Evolutionary conservation across 2,113 vertebrate genomes (phyloP), one percentile per base, ranked within the genome.

Genomic region (Fulica atra): DNA sequence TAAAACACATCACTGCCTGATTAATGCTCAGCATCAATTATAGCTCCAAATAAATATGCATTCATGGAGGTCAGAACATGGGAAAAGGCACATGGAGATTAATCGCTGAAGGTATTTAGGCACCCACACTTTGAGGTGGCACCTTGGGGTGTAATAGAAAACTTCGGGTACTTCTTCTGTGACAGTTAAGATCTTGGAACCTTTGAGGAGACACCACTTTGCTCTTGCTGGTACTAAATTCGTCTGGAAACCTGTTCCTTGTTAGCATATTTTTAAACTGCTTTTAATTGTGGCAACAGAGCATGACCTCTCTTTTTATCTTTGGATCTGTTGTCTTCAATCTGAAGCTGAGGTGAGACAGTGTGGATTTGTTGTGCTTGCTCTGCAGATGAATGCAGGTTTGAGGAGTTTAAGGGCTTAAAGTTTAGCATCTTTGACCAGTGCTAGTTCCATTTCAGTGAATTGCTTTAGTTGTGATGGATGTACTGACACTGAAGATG

Each of bases 231-330:
- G 2, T 63, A 36, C 33, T 40, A 66, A 78, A 93, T 74, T 78
- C 26, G 81, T 95, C 48, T 51, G 36, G 78, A 93, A 95, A 93
- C 69, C 85, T 96, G 90, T 83, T 94, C 68, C 56, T 90, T 0
- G 0, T 93, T 93, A 94, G 68, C 51, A 35, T 88, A 71, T 83
- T 88, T 88, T 83, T 93, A 76, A 90, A 81, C 64, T 83, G 35
- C 3, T 92, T 82, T 93, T 91, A 92, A 74, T 88, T 93, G 76
- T 64, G 56, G 69, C 17, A 69, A 16, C 63, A 90, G 53, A 83
- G 54, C 79, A 17, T 81, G 89, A 94, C 85, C 84, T 95, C 35
- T 20, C 17, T 13, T 87, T 61, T 91, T 84, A 87, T 91, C 87
- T 88, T 79, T 26, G 33, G n/a, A 92, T 94, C 35, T 1, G 18